phyloP scores from a whole-genome alignment of 2,888 invertebrate genomes.

The Chalcis sispes region DNA sequence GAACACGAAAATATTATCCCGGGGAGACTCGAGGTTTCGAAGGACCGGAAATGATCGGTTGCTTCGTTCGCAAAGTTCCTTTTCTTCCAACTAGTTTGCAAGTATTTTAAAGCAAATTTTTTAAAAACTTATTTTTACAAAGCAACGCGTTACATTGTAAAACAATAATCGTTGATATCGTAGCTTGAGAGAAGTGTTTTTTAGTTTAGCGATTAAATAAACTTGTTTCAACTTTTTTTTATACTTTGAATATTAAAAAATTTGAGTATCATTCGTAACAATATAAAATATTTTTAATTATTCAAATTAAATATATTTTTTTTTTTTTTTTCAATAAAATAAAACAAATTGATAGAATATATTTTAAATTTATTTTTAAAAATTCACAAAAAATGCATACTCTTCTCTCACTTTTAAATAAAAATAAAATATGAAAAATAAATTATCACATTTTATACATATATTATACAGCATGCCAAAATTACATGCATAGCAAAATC shows the following conservation, averaged over 20 bases:
- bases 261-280: too few species aligned
- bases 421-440: neutral
- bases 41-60: conserved; percentile 45
- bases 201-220: too few species aligned
- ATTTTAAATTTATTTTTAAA: neutral
- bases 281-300: too few species aligned
- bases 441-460: neutral
- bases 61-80: conserved; percentile 3
- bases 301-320: too few species aligned
- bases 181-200: conserved; percentile 7
- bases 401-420: neutral
- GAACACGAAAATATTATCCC: conserved; percentile 24
- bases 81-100: conserved; percentile 12
- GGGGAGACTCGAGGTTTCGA: conserved; percentile 47
- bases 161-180: too few species aligned
- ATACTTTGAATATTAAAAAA: too few species aligned
- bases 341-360: too few species aligned
- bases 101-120: conserved; percentile 14
- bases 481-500: neutral
- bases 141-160: neutral
- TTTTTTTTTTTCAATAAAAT: too few species aligned
- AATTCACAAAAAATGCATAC: neutral
- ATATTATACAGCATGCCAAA: neutral
- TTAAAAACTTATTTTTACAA: neutral
- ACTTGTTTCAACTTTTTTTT: too few species aligned